Base-by-base conservation (phyloP, 2,113 vertebrate species). In the Dryoscopus gambensis region DNA sequence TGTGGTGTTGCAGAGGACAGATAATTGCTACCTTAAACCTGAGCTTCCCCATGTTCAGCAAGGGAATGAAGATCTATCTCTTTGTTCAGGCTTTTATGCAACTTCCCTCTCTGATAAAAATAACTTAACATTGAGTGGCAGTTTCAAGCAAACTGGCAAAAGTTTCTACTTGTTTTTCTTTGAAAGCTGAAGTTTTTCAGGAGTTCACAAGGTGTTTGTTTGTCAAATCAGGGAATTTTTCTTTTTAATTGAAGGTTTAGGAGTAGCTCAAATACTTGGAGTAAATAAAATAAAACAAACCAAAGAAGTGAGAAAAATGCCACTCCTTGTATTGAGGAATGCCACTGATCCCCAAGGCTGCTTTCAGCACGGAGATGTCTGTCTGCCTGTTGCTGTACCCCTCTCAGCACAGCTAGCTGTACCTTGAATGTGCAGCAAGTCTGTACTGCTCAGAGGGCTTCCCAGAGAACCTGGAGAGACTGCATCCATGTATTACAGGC, bases 91-190 rank as follows among this genome's bases (percentile, higher is more conserved):
- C 64, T 59, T 87, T 84, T 59, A 81, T 74, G 76, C 89, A 95
- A 47, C 80, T 97, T 95, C 76, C 47, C 44, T 84, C 50, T 89
- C 30, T 52, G 84, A 84, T 57, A 77, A 93, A 94, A 91, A 87
- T 77, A 92, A 60, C 77, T 87, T 63, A 59, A 55, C 8, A 74
- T 39, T 10, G 31, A 92, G 70, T 75, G 69, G 31, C 44, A 70
- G 50, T 77, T 95, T 85, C 2, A 1, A 53, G 87, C n/a, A 80
- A 88, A 63, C 67, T 70, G 35, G 39, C 53, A 70, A 42, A 89
- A 80, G 71, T 74, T 86, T 77, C 59, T 77, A 37, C 85, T 67
- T 74, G 27, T 28, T 96, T 91, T 93, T 64, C 22, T 77, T 80
- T 74, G 37, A 40, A 69, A 93, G 46, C 19, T 83, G 67, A 76